Percentiles rank a stretch among this genome's conserved stretches.
Evolutionary conservation across 2,888 invertebrate genomes (phyloP).

Genomic region (Syritta pipiens): DNA sequence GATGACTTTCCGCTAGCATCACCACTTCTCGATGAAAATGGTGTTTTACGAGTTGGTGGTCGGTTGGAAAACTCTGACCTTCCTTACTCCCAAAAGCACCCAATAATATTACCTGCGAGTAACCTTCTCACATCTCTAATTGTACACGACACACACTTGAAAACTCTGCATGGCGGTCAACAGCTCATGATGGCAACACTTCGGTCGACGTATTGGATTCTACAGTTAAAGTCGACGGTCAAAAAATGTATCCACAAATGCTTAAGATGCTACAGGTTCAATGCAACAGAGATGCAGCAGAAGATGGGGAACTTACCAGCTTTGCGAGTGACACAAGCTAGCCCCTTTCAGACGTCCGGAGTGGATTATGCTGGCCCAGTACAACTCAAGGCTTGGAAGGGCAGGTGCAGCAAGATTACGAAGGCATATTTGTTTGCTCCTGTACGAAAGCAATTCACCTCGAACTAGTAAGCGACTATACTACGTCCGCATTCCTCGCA

Average conservation of each 20-base stretch:
- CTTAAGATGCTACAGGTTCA: neutral
- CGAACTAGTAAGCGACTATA: neutral
- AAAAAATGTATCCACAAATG: neutral
- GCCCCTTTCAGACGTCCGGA: neutral
- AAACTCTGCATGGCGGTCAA: conserved; percentile 21
- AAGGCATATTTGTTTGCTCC: neutral
- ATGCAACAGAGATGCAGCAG: neutral
- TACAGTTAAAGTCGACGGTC: neutral
- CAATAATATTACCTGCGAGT: conserved; percentile 21
- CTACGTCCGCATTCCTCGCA: neutral
- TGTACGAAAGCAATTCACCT: neutral
- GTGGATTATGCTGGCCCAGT: neutral
- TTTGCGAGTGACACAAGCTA: neutral
- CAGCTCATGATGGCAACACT: conserved; percentile 9
- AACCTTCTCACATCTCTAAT: conserved; percentile 2
- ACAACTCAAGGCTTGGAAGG: neutral
- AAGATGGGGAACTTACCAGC: neutral
- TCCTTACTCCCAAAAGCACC: too few species aligned
- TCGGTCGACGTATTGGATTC: neutral
- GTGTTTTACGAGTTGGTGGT: too few species aligned
- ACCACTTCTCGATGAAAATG: too few species aligned
- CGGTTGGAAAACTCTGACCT: too few species aligned
- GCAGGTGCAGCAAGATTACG: neutral
- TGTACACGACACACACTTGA: conserved; percentile 27
- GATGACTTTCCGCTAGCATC: too few species aligned